Evolutionary conservation across 2,113 vertebrate genomes (phyloP).

Genomic region (Montifringilla adamsi): DNA sequence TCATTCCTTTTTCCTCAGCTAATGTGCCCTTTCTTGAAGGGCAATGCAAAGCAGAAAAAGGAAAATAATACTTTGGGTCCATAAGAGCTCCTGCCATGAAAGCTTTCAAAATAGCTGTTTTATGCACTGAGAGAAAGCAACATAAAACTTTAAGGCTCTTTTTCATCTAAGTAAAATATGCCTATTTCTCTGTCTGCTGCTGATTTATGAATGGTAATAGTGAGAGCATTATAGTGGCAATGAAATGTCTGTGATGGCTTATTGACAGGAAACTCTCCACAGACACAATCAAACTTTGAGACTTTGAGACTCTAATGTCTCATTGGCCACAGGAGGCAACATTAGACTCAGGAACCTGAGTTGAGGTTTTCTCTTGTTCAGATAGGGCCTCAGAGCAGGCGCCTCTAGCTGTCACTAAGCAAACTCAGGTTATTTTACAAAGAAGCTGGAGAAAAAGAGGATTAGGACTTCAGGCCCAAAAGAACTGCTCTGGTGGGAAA

Average conservation of each 20-base stretch:
- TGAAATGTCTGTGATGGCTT: neutral
- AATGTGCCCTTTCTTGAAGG: neutral
- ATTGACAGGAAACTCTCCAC: slow-evolving; percentile 10
- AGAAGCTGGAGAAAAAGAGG: neutral
- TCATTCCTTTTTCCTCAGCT: neutral
- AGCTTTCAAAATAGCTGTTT: slow-evolving; percentile 5
- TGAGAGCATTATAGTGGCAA: neutral
- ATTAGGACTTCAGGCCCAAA: neutral
- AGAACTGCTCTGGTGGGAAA: neutral
- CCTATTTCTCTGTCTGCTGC: neutral
- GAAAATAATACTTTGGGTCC: neutral
- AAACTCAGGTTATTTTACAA: neutral
- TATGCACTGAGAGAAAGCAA: neutral
- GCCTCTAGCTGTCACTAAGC: neutral
- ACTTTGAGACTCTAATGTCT: neutral
- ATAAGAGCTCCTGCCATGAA: neutral
- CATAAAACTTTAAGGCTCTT: slow-evolving; percentile 29
- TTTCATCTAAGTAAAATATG: slow-evolving; percentile 9
- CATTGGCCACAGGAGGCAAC: neutral
- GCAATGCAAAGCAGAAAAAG: neutral
- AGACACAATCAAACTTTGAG: neutral
- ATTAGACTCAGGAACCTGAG: neutral
- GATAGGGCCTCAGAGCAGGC: neutral
- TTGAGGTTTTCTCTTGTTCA: neutral
- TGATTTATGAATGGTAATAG: slow-evolving; percentile 9